Base-by-base conservation (phyloP, 2,113 vertebrate species). In the Todiramphus chloris region DNA sequence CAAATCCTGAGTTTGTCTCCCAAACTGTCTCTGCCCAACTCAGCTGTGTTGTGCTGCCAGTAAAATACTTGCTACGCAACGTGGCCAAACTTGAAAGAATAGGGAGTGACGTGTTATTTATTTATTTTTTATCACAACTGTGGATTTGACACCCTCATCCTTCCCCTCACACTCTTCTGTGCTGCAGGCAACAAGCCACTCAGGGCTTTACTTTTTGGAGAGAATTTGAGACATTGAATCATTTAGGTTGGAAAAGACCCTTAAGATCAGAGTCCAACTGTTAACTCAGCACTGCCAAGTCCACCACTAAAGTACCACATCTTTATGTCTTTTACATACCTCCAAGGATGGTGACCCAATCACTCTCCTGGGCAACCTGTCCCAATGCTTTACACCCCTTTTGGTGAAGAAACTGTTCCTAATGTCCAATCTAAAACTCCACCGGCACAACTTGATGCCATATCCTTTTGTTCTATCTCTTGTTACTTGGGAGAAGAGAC, bases 101-200 rank as follows among this genome's bases (percentile, higher is more conserved):
- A 4, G 5, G 4, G 5, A 13, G 1, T 6, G 11, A 18, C 30
- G 55, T 30, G 27, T 55, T 6, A 1, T 39, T 48, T 80, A 1
- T 23, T 39, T 27, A 48, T 92, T 92, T 76, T 90, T 64, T 13
- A 69, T 55, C 16, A 73, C 5, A 73, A 5, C 14, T 68, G 17
- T 60, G 67, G 41, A 46, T 89, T 90, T 81, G 16, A 19, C 10
- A 48, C 37, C 25, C 31, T 89, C 31, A 17, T 69, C 31, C 28
- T 88, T 41, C 6, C 27, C 27, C n/a, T 15, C 5, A 2, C 6
- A 13, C 20, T 44, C 3, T 70, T 89, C 41, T 68, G 30, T 48
- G 16, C 9, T 82, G 8, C 3, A 33, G 25, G 44, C 59, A 94
- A 7, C 24, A 24, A 91, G 13, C 10, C 24, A 17, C 50, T 77